These are phyloP conservation scores for Pipistrellus nathusii DNA, from an alignment of 2,797 vertebrate genomes.

Conservation along the genomic window DNA sequence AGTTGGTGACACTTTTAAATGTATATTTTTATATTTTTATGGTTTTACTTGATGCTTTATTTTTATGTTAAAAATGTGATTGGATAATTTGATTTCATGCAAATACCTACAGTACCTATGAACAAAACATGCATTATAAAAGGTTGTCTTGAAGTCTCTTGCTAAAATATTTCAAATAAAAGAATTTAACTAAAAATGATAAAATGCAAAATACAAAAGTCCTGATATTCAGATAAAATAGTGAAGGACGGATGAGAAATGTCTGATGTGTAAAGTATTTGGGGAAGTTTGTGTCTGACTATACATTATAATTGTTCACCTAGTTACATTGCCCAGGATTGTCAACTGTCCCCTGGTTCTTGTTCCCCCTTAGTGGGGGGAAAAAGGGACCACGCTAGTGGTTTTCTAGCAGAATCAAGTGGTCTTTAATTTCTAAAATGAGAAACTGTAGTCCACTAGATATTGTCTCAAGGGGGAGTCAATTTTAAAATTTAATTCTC, in stretches of 20 bases:
- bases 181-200: neutral
- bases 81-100: neutral
- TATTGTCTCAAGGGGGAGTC: neutral
- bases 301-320: neutral
- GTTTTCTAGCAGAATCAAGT: neutral
- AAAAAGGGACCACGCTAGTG: neutral
- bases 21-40: neutral
- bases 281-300: neutral
- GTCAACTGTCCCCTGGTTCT: neutral
- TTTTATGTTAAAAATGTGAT: neutral
- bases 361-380: rapidly evolving
- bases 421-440: slow-evolving; percentile 27
- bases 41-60: neutral
- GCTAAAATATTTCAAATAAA: slow-evolving; percentile 42
- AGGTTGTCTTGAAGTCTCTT: neutral
- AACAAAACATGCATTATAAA: slow-evolving; percentile 23
- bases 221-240: neutral
- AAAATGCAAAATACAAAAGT: neutral
- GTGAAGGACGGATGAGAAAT: neutral
- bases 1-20: slow-evolving; percentile 1
- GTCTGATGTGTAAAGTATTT: slow-evolving; percentile 25
- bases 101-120: neutral
- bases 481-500: slow-evolving; percentile 45
- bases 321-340: neutral
- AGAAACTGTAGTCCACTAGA: neutral